A percentile compares a stretch with the other conserved stretches of the same genome.
Conservation (phyloP, 1,140 invertebrate genomes). For the Tribolium madens region DNA sequence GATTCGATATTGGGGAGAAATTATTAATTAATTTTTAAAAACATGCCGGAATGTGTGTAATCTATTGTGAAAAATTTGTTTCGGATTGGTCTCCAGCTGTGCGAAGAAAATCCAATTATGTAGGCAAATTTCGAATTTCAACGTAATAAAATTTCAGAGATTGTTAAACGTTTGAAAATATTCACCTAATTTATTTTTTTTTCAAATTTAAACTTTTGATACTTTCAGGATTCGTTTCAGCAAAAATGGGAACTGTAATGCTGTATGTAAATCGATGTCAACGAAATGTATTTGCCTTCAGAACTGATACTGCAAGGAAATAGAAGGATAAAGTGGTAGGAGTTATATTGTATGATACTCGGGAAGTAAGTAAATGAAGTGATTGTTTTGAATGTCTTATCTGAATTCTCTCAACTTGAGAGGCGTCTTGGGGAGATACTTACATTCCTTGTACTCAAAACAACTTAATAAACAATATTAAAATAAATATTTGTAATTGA, state of each 20-base stretch:
- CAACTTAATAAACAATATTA: too few relatives aligned
- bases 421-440: too few relatives aligned
- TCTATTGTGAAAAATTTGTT: constrained; percentile 25
- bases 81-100: constrained; percentile 12
- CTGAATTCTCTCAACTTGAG: neutral
- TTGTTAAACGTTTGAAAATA: constrained; percentile 16
- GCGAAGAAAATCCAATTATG: constrained; percentile 24
- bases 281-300: neutral
- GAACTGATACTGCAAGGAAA: neutral
- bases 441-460: too few relatives aligned
- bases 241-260: neutral
- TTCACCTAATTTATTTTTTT: constrained; percentile 1
- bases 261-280: neutral
- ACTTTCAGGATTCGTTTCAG: neutral
- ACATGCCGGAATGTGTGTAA: neutral
- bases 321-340: neutral
- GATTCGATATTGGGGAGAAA: too few relatives aligned
- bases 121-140: constrained; percentile 13
- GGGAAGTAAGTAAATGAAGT: neutral
- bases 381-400: neutral
- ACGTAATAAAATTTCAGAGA: neutral
- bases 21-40: too few relatives aligned
- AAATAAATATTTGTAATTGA: too few relatives aligned
- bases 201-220: neutral
- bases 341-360: neutral